phyloP scores from a whole-genome alignment of 2,888 invertebrate genomes.

The Anorthoa munda region DNA sequence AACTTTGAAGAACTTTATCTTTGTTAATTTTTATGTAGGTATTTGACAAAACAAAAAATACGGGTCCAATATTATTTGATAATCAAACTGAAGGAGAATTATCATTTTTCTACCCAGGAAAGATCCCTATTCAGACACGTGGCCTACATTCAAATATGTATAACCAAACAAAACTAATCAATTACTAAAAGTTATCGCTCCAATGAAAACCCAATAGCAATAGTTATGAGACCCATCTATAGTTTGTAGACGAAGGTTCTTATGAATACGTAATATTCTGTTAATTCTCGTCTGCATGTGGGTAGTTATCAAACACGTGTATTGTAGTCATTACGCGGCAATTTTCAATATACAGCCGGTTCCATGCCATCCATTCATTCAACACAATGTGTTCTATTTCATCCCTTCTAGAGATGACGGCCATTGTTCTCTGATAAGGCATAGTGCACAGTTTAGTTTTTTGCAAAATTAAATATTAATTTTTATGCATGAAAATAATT shows the following conservation, averaged over 20 bases:
- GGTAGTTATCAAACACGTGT: constrained; percentile 26
- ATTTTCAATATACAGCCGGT: constrained; percentile 58
- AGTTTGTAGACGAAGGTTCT: constrained; percentile 12
- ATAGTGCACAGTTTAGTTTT: constrained; percentile 45
- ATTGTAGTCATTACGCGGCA: constrained; percentile 46
- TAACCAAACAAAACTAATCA: constrained; percentile 13
- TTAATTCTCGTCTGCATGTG: constrained; percentile 18
- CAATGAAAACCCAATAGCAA: constrained; percentile 8
- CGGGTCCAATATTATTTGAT: too few relatives aligned
- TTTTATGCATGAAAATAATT: neutral
- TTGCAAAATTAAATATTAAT: neutral
- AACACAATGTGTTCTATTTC: constrained; percentile 55
- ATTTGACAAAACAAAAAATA: too few relatives aligned
- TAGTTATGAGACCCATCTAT: constrained; percentile 1
- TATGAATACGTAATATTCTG: constrained; percentile 18
- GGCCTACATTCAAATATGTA: neutral
- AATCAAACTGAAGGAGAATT: too few relatives aligned
- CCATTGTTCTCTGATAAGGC: constrained; percentile 60
- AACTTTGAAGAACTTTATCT: too few relatives aligned
- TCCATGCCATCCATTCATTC: constrained; percentile 45
- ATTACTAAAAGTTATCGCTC: constrained; percentile 8
- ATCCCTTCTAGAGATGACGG: constrained; percentile 44
- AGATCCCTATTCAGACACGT: neutral
- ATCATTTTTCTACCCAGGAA: too few relatives aligned
- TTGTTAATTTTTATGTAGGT: too few relatives aligned